Evolutionary conservation across 2,888 invertebrate genomes (phyloP).

Genomic region (Chromoteleia sp.): DNA sequence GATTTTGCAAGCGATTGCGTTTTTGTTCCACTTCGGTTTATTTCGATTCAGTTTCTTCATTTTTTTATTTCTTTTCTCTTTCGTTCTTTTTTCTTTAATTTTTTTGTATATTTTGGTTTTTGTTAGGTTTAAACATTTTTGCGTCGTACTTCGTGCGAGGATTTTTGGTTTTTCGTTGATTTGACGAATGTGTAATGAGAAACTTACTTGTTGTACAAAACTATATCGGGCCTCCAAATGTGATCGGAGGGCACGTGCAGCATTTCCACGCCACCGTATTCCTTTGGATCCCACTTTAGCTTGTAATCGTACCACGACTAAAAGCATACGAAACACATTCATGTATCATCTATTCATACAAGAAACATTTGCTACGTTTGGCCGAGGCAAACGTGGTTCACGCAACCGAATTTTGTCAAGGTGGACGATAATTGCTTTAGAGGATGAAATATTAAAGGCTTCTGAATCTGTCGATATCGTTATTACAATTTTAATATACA

Average conservation of each 20-base stretch:
- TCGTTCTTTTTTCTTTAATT: too few relatives aligned
- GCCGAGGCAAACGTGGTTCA: constrained; percentile 7
- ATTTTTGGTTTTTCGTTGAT: background rate
- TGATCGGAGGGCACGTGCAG: constrained; percentile 94
- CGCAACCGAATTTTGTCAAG: constrained; percentile 31
- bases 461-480: too few relatives aligned
- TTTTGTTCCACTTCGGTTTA: too few relatives aligned
- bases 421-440: background rate
- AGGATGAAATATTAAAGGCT: background rate
- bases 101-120: too few relatives aligned
- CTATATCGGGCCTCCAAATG: constrained; percentile 93
- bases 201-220: constrained; percentile 92
- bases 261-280: constrained; percentile 94
- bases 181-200: background rate
- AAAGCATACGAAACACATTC: constrained; percentile 74
- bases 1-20: too few relatives aligned
- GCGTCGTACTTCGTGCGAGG: too few relatives aligned
- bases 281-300: constrained; percentile 93
- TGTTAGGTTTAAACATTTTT: too few relatives aligned
- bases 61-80: too few relatives aligned
- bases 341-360: constrained; percentile 32
- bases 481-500: too few relatives aligned
- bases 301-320: constrained; percentile 95
- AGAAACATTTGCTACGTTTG: constrained; percentile 37
- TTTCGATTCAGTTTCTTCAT: too few relatives aligned